phyloP scores from a whole-genome alignment of 2,888 invertebrate genomes.

The Dasysyrphus albostriatus region DNA sequence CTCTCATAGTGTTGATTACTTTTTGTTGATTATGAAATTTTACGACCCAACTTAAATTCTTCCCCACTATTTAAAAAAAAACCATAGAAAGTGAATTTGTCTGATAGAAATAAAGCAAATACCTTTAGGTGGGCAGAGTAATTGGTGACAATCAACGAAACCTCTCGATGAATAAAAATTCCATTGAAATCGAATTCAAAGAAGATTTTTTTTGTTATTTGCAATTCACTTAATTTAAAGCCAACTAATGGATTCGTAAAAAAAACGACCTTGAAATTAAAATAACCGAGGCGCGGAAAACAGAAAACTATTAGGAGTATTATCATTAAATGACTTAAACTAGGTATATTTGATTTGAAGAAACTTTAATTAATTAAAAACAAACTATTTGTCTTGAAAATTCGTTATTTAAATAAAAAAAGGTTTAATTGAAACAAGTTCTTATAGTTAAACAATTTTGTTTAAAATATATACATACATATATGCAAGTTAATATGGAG shows the following conservation, averaged over 20 bases:
- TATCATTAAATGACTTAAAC: no score
- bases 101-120: slow-evolving; percentile 37
- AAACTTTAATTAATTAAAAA: no score
- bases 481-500: background rate
- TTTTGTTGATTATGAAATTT: slow-evolving; percentile 25
- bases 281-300: no score
- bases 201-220: background rate
- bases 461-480: no score
- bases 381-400: no score
- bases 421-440: no score
- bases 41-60: slow-evolving; percentile 49
- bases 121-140: slow-evolving; percentile 35
- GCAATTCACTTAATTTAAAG: background rate
- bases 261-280: background rate
- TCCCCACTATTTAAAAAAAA: background rate
- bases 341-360: no score
- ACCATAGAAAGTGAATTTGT: slow-evolving; percentile 54
- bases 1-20: slow-evolving; percentile 41
- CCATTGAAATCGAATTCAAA: slow-evolving; percentile 37
- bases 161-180: slow-evolving; percentile 25
- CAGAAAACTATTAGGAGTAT: no score
- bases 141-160: slow-evolving; percentile 44
- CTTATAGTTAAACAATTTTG: no score
- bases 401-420: no score
- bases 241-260: background rate